Base-by-base conservation (phyloP, 1,140 invertebrate species). In the Liolophura sinensis region DNA sequence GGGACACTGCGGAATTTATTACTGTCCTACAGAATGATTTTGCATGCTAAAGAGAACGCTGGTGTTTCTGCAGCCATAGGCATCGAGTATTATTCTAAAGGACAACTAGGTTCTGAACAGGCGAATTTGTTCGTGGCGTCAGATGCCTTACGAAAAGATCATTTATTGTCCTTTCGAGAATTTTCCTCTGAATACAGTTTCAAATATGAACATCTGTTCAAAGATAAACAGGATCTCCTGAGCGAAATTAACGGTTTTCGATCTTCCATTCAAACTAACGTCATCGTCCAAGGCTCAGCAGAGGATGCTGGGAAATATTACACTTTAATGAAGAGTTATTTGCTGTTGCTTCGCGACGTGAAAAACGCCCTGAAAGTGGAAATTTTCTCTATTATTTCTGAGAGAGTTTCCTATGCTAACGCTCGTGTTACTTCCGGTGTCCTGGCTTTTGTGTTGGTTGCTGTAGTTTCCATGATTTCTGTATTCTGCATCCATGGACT, bases 401-500 rank as follows among this genome's bases (percentile, higher is more conserved):
- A 47, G 16, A 51, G 63, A 16, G 63, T 62, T 5, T 40, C 52
- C 14, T 47, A 31, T 18, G 50, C 64, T 18, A 31, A 66, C 18
- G 57, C 57, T 47, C 55, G 57, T 55, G 58, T 72, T 54, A 48
- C 67, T 25, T 48, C 69, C 7, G 61, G 67, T 15, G 52, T 55
- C 46, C 16, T 72, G 57, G 62, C 68, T 7, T 72, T 69, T 31
- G 61, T 54, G 0, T 31, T 68, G 49, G 65, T 72, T 15, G 18
- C 69, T 24, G 51, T 67, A 20, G 61, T 72, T 25, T 65, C 71
- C 0, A 67, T 68, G 1, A 49, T 66, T 6, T 24, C 69, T 12
- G 55, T 72, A 20, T 56, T 49, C 15, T 25, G 69, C 40, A 72
- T 69, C 62, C 65, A 72, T 62, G 64, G 54, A 15, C 48, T 72